Base-by-base conservation (phyloP, 2,888 invertebrate genomes). In the Diloba caeruleocephala region DNA sequence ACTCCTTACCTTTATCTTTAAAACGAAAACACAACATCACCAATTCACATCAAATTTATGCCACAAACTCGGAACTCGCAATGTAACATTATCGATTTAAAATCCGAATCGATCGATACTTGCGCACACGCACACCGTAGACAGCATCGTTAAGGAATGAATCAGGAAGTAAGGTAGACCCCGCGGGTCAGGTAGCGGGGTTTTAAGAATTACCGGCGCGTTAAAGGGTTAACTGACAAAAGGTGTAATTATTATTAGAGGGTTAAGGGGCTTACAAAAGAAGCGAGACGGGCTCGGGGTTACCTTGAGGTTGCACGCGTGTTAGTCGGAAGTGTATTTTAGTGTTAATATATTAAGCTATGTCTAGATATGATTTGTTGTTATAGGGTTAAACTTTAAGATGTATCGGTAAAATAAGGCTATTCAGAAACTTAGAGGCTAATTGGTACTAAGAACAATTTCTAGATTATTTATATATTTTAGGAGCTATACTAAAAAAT, bases 221-320 rank as follows among this genome's bases (percentile, higher is more conserved):
- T 87, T 83, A 87, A 91, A 90, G 92, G 92, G 93, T 92, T 92
- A 92, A 87, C 85, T 79, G 69, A 88, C 89, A 90, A 91, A 90
- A 87, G 87, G 84, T 84, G 77, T 88, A 87, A 87, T 91, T 91
- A 89, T 91, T 91, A 90, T 89, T 88, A 84, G 61, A 87, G 80
- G 89, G 89, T 88, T 87, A 88, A 87, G 82, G 83, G 76, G 75
- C 78, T 71, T 60, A 83, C 81, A 84, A 87, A 88, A 88, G 84
- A 82, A 77, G 74, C 68, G 75, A 84, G 82, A 82, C 76, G 78
- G 76, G 84, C 82, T 80, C 85, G 73, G 82, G 88, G 86, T 90
- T 87, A 86, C 79, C 67, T 74, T 79, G 80, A 85, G 86, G 85
- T 89, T 87, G 74, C 79, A 84, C 84, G 83, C 84, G 84, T 83